A percentile compares a stretch with the other conserved stretches of the same genome.
Evolutionary conservation across 2,888 invertebrate species (phyloP).

Genomic region (Heliconius ethilla): DNA sequence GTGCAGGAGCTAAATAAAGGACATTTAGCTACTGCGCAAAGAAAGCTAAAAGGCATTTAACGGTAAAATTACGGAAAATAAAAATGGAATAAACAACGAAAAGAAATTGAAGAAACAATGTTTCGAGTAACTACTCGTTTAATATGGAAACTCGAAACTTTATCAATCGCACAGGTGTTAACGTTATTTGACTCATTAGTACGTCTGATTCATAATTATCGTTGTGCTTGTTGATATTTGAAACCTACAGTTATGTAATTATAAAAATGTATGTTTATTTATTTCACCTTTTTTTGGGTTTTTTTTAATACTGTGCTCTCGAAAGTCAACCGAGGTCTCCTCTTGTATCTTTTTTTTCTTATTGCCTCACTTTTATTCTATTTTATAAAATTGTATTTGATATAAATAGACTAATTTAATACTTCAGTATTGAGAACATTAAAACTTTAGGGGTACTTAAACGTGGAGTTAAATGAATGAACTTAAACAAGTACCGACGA

Average conservation of each 20-base stretch:
- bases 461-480: not conserved
- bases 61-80: not conserved
- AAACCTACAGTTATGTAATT: not conserved
- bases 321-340: too few relatives aligned
- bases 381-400: not conserved
- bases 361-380: too few relatives aligned
- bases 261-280: not conserved
- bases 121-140: not conserved
- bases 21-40: too few relatives aligned
- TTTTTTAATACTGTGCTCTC: too few relatives aligned
- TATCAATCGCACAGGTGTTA: conserved; percentile 1
- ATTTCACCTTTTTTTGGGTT: too few relatives aligned
- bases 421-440: not conserved
- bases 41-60: not conserved
- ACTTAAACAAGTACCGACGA: not conserved
- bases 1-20: too few relatives aligned
- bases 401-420: not conserved
- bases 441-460: not conserved
- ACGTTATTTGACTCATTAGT: conserved; percentile 6
- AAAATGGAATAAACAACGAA: not conserved
- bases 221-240: not conserved
- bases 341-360: too few relatives aligned
- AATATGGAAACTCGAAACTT: not conserved
- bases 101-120: not conserved
- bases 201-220: conserved; percentile 3